phyloP scores from a whole-genome alignment of 2,888 invertebrate species.

The Trichogramma dendrolimi region DNA sequence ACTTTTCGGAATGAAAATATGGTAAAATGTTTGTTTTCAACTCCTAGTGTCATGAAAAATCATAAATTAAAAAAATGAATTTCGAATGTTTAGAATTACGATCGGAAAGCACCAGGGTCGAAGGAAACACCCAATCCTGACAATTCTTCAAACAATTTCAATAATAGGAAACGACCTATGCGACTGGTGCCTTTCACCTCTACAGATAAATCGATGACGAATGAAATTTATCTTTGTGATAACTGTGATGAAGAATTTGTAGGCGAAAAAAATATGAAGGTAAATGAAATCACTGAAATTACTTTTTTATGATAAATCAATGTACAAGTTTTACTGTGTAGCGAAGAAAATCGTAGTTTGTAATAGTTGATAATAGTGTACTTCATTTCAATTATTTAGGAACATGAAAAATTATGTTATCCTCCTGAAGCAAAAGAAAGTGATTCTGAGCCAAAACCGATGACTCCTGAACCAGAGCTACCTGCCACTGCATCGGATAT shows the following conservation, averaged over 20 bases:
- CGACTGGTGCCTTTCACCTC: conserved; percentile 50
- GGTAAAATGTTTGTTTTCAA: conserved; percentile 48
- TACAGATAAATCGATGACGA: conserved; percentile 57
- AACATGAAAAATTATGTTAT: conserved; percentile 32
- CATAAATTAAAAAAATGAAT: background rate
- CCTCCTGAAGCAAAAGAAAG: conserved; percentile 3
- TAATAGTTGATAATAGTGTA: no score
- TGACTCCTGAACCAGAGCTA: conserved; percentile 20
- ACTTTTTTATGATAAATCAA: background rate
- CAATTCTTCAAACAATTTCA: conserved; percentile 35
- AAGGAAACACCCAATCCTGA: conserved; percentile 41
- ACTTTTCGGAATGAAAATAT: conserved; percentile 74
- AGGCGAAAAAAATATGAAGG: conserved; percentile 57
- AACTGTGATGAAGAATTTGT: conserved; percentile 72
- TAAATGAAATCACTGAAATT: conserved; percentile 37
- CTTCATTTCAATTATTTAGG: conserved; percentile 27
- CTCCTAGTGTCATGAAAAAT: background rate
- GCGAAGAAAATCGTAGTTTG: no score
- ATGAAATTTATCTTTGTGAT: conserved; percentile 72
- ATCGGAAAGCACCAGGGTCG: conserved; percentile 39
- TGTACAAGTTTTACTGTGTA: background rate
- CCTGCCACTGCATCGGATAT: no score
- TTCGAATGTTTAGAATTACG: conserved; percentile 44
- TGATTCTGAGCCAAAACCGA: conserved; percentile 12
- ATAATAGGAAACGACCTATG: conserved; percentile 1